Percentiles rank a stretch among this genome's conserved stretches.
These are phyloP conservation scores for Eurypyga helias DNA, from an alignment of 2,113 vertebrate species.

Conservation along the genomic window DNA sequence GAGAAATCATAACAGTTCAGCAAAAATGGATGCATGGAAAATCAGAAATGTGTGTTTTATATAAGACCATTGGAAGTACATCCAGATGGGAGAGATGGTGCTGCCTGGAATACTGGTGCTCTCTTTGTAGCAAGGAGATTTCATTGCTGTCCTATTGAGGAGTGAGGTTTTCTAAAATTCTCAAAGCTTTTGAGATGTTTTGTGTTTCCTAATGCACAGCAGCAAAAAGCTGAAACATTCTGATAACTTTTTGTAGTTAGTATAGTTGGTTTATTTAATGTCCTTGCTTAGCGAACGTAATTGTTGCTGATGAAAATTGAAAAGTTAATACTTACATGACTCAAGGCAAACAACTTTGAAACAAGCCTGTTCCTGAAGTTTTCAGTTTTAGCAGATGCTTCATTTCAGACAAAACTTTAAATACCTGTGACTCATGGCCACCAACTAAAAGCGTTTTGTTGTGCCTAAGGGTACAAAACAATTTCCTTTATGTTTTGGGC, in stretches of 20 bases:
- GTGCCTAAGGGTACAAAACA: background rate
- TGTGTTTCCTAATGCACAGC: background rate
- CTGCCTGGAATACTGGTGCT: background rate
- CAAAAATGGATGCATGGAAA: background rate
- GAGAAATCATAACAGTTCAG: background rate
- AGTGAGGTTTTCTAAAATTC: background rate
- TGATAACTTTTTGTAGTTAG: background rate
- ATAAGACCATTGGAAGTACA: background rate
- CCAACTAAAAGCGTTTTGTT: background rate
- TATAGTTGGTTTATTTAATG: background rate
- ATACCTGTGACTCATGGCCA: background rate
- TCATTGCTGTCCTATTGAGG: background rate
- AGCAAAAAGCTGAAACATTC: background rate
- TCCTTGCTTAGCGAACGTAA: background rate
- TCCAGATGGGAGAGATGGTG: background rate
- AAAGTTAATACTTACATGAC: background rate
- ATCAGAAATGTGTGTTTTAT: background rate
- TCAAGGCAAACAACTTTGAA: background rate
- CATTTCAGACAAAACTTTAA: background rate
- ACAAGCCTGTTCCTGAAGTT: constrained; percentile 47
- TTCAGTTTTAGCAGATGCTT: background rate
- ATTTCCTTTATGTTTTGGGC: background rate
- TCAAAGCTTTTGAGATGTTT: background rate
- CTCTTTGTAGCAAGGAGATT: background rate
- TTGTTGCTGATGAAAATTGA: background rate